Conservation (phyloP, 2,113 vertebrate genomes). For the Saguinus midas region DNA sequence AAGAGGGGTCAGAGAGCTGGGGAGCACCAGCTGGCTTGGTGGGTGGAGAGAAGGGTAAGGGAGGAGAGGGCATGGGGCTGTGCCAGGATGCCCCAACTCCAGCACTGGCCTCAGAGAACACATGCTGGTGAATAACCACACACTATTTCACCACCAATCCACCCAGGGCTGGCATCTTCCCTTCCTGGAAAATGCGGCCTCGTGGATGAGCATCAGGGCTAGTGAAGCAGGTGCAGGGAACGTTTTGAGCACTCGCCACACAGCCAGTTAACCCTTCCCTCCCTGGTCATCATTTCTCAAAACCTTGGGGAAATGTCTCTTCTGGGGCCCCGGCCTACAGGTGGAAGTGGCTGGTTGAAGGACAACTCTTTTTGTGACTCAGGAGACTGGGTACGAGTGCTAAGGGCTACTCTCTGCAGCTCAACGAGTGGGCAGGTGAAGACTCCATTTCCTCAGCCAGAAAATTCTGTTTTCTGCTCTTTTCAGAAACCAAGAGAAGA, state of each 20-base stretch:
- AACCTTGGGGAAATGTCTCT: not conserved
- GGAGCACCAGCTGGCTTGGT: not conserved
- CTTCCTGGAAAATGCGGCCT: not conserved
- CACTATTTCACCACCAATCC: rapidly evolving
- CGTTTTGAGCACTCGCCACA: not conserved
- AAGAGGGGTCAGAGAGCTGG: not conserved
- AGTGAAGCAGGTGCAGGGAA: not conserved
- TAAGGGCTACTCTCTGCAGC: not conserved
- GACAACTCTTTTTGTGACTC: not conserved
- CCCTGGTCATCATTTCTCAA: not conserved
- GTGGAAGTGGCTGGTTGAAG: not conserved
- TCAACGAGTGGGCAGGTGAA: not conserved
- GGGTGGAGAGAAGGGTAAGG: not conserved
- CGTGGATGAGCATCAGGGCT: not conserved
- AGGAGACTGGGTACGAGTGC: not conserved
- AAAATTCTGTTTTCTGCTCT: not conserved
- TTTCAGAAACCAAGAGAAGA: not conserved
- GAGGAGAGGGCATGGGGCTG: not conserved
- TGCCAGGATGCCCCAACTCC: not conserved
- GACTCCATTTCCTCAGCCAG: not conserved
- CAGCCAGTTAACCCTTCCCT: not conserved
- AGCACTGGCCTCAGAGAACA: not conserved
- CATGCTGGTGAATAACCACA: not conserved
- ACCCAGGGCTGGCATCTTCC: not conserved
- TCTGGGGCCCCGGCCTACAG: not conserved